Evolutionary conservation across 2,113 vertebrate genomes (phyloP).

Genomic region (Nothocercus julius): DNA sequence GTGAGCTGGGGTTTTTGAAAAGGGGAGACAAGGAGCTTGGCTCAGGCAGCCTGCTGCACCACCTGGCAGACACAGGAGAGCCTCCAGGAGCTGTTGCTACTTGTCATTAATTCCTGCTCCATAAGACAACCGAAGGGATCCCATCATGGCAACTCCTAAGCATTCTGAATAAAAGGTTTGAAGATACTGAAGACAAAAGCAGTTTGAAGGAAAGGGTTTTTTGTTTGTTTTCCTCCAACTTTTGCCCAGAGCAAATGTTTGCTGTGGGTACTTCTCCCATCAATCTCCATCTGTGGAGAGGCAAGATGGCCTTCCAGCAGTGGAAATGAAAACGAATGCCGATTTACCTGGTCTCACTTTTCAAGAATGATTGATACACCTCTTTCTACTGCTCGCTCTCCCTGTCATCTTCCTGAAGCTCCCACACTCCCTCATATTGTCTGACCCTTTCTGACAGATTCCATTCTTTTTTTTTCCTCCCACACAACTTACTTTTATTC

Average conservation of each 20-base stretch:
- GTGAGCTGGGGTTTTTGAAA: background rate
- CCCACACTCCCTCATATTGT: background rate
- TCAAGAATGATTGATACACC: background rate
- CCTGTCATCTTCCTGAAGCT: background rate
- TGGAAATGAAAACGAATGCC: background rate
- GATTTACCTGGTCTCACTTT: background rate
- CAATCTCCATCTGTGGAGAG: background rate
- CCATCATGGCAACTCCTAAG: background rate
- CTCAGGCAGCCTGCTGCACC: background rate
- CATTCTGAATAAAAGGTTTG: background rate
- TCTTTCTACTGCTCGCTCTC: background rate
- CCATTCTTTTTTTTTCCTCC: background rate
- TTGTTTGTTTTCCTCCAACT: too few species aligned
- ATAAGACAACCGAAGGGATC: background rate
- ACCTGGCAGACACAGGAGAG: background rate
- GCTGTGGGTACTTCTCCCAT: background rate
- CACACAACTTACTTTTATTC: background rate
- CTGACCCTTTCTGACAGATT: background rate
- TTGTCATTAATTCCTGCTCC: background rate
- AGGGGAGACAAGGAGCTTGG: background rate
- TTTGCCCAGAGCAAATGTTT: too few species aligned
- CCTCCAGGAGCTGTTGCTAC: background rate
- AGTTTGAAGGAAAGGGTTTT: too few species aligned
- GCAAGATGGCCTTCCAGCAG: background rate
- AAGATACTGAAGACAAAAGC: background rate